Conservation (phyloP, 2,888 invertebrate genomes). For the Drosophila borborema region DNA sequence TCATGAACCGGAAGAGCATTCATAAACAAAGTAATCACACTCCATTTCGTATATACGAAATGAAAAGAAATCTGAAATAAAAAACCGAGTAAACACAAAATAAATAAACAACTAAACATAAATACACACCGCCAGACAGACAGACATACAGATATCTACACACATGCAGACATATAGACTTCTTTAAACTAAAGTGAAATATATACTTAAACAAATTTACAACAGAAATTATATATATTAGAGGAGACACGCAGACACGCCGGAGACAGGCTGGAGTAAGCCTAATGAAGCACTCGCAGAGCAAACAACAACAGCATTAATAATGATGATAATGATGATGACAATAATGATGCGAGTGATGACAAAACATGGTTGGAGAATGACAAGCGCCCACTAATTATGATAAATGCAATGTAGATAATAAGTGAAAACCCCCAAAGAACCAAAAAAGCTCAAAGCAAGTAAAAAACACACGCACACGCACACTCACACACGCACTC, state of each 20-base stretch:
- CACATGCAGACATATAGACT: neutral
- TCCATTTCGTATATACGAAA: neutral
- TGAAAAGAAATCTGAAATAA: neutral
- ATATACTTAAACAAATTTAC: conserved; percentile 14
- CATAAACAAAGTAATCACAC: conserved; percentile 17
- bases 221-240: conserved; percentile 4
- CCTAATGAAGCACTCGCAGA: conserved; percentile 11
- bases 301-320: neutral
- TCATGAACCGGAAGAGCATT: conserved; percentile 10
- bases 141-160: neutral
- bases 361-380: conserved; percentile 32
- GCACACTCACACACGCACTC: conserved; percentile 13
- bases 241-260: conserved; percentile 6
- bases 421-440: conserved; percentile 25
- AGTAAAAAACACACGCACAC: conserved; percentile 15
- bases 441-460: conserved; percentile 32
- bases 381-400: conserved; percentile 56
- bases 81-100: conserved; percentile 33
- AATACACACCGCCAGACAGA: conserved; percentile 1
- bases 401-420: conserved; percentile 63
- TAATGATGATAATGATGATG: conserved; percentile 14
- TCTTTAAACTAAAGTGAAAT: conserved; percentile 5
- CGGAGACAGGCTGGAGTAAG: conserved; percentile 5
- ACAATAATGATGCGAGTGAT: conserved; percentile 26
- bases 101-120: conserved; percentile 22